phyloP scores from a whole-genome alignment of 2,113 vertebrate species.

The Poeciliopsis occidentalis region DNA sequence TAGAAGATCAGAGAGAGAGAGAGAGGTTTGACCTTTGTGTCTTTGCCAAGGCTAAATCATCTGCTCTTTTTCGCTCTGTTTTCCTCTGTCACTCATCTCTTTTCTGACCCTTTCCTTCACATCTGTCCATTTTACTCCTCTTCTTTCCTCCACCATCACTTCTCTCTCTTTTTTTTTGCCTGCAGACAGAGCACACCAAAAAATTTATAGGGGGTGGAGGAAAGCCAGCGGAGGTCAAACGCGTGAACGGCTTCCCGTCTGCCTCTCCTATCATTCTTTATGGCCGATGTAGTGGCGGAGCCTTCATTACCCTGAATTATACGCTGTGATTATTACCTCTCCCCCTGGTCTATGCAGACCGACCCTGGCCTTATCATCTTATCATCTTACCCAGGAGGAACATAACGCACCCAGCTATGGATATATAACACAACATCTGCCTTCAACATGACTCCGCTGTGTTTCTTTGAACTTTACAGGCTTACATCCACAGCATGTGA shows the following conservation, averaged over 20 bases:
- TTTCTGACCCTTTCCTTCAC: constrained; percentile 23
- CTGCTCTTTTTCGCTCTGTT: constrained; percentile 12
- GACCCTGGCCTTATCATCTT: constrained; percentile 70
- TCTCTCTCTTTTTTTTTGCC: constrained; percentile 20
- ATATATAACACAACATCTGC: constrained; percentile 72
- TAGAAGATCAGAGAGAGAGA: constrained; percentile 47
- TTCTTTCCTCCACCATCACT: constrained; percentile 8
- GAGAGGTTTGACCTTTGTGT: constrained; percentile 42
- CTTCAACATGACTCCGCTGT: constrained; percentile 66
- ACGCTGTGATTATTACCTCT: constrained; percentile 71
- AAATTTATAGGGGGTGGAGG: constrained; percentile 74
- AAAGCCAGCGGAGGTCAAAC: constrained; percentile 75
- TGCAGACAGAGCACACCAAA: constrained; percentile 51
- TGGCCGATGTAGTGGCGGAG: constrained; percentile 72
- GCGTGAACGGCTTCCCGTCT: constrained; percentile 60
- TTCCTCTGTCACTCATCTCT: constrained; percentile 43
- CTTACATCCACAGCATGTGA: constrained; percentile 47
- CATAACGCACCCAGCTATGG: constrained; percentile 41
- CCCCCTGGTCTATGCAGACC: constrained; percentile 57
- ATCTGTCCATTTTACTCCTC: constrained; percentile 46
- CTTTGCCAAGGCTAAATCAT: constrained; percentile 45
- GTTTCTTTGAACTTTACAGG: constrained; percentile 71
- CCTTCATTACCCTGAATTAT: constrained; percentile 80
- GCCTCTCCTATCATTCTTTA: constrained; percentile 76
- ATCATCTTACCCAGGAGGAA: constrained; percentile 73